Conservation (phyloP, 2,888 invertebrate species). For the Caenorhabditis japonica region DNA sequence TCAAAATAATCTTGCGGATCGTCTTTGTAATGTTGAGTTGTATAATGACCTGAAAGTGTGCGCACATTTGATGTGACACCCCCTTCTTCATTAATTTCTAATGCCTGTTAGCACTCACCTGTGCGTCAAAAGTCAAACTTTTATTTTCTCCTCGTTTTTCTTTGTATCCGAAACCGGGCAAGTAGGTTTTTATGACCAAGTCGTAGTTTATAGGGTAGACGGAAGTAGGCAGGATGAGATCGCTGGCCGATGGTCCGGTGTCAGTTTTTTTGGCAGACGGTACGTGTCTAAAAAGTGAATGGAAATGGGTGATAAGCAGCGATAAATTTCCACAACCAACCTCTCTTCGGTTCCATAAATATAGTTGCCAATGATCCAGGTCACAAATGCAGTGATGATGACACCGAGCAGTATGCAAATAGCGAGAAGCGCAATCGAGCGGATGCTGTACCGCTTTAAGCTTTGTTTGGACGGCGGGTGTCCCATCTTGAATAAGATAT, state of each 20-base stretch:
- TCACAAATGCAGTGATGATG: slow-evolving; percentile 34
- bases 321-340: too few species aligned
- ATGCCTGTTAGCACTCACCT: slow-evolving; percentile 23
- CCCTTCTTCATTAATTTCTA: not conserved
- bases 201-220: slow-evolving; percentile 52
- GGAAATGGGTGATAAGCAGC: too few species aligned
- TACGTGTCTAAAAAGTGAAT: too few species aligned
- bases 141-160: slow-evolving; percentile 36
- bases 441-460: slow-evolving; percentile 6
- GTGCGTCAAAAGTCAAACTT: slow-evolving; percentile 73
- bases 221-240: slow-evolving; percentile 39
- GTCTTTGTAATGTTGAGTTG: slow-evolving; percentile 59
- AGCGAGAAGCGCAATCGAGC: slow-evolving; percentile 2
- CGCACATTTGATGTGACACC: not conserved
- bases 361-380: slow-evolving; percentile 26
- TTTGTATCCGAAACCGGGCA: slow-evolving; percentile 66
- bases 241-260: slow-evolving; percentile 56
- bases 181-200: slow-evolving; percentile 65
- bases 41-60: slow-evolving; percentile 62
- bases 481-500: slow-evolving; percentile 37
- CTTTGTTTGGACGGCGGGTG: slow-evolving; percentile 33
- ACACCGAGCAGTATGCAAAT: slow-evolving; percentile 18
- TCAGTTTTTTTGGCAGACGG: too few species aligned
- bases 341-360: slow-evolving; percentile 1
- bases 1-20: slow-evolving; percentile 65